These are phyloP conservation scores for Gnathonemus echidnorhynchus DNA, from an alignment of 2,113 vertebrate species.

Conservation along the genomic window DNA sequence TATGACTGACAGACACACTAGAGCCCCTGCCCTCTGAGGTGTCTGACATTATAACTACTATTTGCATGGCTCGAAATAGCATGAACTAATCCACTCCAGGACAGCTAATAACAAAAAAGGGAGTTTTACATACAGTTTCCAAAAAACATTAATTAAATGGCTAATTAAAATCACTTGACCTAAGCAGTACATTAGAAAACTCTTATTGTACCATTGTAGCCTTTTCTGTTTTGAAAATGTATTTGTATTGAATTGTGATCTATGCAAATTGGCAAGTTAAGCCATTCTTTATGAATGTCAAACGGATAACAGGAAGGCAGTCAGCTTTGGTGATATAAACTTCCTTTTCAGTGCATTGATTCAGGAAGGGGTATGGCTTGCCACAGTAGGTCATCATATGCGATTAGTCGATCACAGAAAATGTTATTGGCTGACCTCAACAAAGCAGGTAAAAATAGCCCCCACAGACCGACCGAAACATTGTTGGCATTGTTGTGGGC, in stretches of 20 bases:
- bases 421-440: slow-evolving; percentile 14
- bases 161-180: background rate
- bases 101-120: background rate
- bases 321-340: background rate
- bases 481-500: background rate
- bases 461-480: background rate
- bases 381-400: background rate
- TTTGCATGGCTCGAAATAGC: background rate
- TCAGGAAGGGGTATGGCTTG: background rate
- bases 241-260: background rate
- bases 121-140: background rate
- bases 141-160: background rate
- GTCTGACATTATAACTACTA: background rate
- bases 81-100: background rate
- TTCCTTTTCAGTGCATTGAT: background rate
- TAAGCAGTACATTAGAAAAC: background rate
- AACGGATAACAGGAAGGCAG: background rate
- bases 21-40: background rate
- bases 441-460: slow-evolving; percentile 19
- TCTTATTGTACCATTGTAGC: background rate
- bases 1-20: background rate
- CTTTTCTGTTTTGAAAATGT: background rate
- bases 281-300: background rate
- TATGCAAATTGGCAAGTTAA: background rate
- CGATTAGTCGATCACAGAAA: background rate